Conservation (phyloP, 2,797 vertebrate species). For the Diplodus puntazzo region DNA sequence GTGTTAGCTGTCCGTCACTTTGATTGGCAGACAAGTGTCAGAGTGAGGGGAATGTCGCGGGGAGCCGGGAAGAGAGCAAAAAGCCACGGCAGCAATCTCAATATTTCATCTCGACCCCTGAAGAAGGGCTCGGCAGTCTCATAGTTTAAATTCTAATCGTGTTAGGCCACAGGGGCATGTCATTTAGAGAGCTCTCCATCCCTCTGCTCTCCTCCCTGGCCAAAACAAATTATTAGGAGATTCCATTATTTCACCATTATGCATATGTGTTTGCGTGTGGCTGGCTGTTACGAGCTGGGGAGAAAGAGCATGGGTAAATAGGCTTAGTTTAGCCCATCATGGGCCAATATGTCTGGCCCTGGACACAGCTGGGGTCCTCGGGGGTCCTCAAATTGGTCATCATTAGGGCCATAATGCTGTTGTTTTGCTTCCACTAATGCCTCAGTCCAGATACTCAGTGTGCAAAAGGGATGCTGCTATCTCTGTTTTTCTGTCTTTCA, state of each 20-base stretch:
- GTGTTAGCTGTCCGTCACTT: constrained; percentile 85
- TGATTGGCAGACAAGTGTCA: constrained; percentile 88
- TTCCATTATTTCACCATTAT: constrained; percentile 89
- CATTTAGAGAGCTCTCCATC: constrained; percentile 74
- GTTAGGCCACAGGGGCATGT: constrained; percentile 87
- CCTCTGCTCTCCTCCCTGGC: constrained; percentile 64
- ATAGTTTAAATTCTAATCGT: constrained; percentile 87
- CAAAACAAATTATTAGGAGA: constrained; percentile 88
- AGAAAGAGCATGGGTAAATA: constrained; percentile 79
- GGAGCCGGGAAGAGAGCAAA: constrained; percentile 69
- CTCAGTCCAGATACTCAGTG: constrained; percentile 54
- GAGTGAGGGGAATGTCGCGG: constrained; percentile 80
- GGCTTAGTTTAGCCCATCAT: constrained; percentile 84
- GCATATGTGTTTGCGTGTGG: constrained; percentile 85
- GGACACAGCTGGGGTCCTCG: constrained; percentile 85
- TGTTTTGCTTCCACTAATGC: constrained; percentile 74
- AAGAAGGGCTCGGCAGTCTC: constrained; percentile 71
- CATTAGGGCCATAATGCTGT: constrained; percentile 81
- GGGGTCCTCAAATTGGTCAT: constrained; percentile 82
- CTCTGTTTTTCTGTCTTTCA: constrained; percentile 45
- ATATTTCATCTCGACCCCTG: constrained; percentile 82
- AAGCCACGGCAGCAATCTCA: constrained; percentile 79
- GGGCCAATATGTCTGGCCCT: constrained; percentile 80
- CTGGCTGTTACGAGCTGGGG: constrained; percentile 59
- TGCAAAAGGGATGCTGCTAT: constrained; percentile 45